Evolutionary conservation across 2,113 vertebrate species (phyloP), one percentile per base, ranked within the genome.

Genomic region (Clarias gariepinus): DNA sequence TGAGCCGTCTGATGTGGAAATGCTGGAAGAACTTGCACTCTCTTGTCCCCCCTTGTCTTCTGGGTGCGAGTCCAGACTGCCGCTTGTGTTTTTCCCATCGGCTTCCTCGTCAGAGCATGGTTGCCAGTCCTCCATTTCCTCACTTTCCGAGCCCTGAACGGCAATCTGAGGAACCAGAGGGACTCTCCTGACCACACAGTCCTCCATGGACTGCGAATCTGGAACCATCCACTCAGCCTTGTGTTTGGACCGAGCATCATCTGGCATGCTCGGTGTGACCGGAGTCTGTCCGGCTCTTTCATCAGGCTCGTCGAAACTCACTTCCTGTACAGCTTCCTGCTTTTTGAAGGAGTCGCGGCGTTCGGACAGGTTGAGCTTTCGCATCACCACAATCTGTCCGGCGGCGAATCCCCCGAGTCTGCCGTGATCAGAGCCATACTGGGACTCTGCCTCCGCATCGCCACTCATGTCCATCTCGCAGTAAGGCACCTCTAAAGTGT

Each of bases 301-400:
- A 52, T 97, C 97, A 0, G 95, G 96, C 79, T 99, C 98, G 0
- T 99, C 98, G 0, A 99, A 98, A 92, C 98, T 99, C 89, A 99
- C 98, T 91, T 99, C 98, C 91, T 99, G 97, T 36, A 99, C 98
- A 0, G 98, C 98, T 90, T 99, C 97, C 89, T 99, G 98, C 91
- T 99, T 99, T 93, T 98, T 99, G 88, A 99, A 99, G 66, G 98
- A 99, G 93, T 99, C 98, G 0, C 98, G 93, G 11, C 97, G 95
- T 93, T 99, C 98, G 0, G 97, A 98, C 4, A 98, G 95, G 91
- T 99, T 98, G 81, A 99, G 94, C 88, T 98, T 97, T 58, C 97
- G 91, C 98, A 99, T 99, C 41, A 99, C 95, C 0, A 99, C 97
- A 73, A 98, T 91, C 93, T 94, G 90, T 80, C 92, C 90, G 19